Base-by-base conservation (phyloP, 2,797 vertebrate species). In the Graptemys geographica region DNA sequence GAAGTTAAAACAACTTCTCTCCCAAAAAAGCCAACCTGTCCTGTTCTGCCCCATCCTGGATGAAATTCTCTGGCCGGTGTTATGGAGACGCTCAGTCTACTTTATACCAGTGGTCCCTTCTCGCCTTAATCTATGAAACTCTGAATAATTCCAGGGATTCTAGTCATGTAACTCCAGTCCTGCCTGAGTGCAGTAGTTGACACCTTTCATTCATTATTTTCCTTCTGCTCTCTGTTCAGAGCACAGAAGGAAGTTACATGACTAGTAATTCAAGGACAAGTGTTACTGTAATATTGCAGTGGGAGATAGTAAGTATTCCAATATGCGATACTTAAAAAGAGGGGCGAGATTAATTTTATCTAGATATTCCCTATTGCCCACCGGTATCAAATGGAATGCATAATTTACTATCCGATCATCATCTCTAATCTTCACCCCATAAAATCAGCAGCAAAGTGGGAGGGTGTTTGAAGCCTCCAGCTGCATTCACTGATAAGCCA, bases 391-490 rank as follows among this genome's bases (percentile, higher is more conserved):
- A 90, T 81, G 55, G 96, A 96, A 96, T 96, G 94, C 95, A 96
- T 97, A 97, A 97, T 97, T 96, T 83, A 86, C 95, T 97, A 97
- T 96, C 96, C 79, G 37, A 96, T 95, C 96, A 96, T 97, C 96
- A 97, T 97, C 96, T 97, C 96, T 97, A 96, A 96, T 97, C 97
- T 97, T 96, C 37, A 1, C 94, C 94, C 96, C 96, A 79, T 93
- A 97, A 97, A 97, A 97, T 97, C 96, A 92, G 94, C 94, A 96
- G 96, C 94, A 93, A 94, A 89, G 96, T 95, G 93, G 94, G 96
- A 94, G 94, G 96, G 90, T 95, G 95, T 97, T 96, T 96, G 97
- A 97, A 97, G 97, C 96, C 95, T 97, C 96, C 97, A 96, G 96
- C 96, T 97, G 97, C 96, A 96, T 95, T 95, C 0, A 1, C 94